Percentiles rank a stretch among this genome's conserved stretches.
Conservation (phyloP, 2,797 vertebrate genomes). For the Clarias fuscus region DNA sequence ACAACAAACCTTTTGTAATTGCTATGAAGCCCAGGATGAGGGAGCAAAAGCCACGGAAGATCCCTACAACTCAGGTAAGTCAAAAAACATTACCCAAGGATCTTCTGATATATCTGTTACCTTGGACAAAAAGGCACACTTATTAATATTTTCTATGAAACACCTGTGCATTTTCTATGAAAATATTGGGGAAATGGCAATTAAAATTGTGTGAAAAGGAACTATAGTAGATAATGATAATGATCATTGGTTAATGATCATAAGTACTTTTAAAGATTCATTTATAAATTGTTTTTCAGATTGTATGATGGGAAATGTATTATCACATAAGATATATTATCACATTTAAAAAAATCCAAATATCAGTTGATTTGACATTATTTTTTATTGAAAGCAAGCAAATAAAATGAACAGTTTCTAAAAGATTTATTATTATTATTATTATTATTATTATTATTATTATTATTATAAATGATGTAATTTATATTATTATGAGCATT, state of each 20-base stretch:
- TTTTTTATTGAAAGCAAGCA: not conserved
- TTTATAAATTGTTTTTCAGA: not conserved
- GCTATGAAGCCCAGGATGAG: conserved; percentile 69
- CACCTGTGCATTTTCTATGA: too few relatives aligned
- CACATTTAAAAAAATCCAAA: not conserved
- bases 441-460: not conserved
- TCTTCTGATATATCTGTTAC: not conserved
- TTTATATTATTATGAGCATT: not conserved
- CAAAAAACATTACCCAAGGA: not conserved
- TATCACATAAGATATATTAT: not conserved
- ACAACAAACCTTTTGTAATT: conserved; percentile 14
- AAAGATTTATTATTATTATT: not conserved
- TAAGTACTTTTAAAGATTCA: not conserved
- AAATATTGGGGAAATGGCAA: not conserved
- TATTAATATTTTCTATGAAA: not conserved
- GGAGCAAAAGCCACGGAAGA: conserved; percentile 55
- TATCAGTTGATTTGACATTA: not conserved
- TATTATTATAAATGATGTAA: not conserved
- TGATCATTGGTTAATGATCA: too few relatives aligned
- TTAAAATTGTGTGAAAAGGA: not conserved
- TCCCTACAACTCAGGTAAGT: conserved; percentile 66
- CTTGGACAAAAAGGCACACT: not conserved
- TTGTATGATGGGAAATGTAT: not conserved
- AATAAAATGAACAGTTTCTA: not conserved
- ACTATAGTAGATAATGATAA: too few relatives aligned